These are phyloP conservation scores for Temnothorax longispinosus DNA, from an alignment of 1,140 invertebrate species.

Conservation along the genomic window DNA sequence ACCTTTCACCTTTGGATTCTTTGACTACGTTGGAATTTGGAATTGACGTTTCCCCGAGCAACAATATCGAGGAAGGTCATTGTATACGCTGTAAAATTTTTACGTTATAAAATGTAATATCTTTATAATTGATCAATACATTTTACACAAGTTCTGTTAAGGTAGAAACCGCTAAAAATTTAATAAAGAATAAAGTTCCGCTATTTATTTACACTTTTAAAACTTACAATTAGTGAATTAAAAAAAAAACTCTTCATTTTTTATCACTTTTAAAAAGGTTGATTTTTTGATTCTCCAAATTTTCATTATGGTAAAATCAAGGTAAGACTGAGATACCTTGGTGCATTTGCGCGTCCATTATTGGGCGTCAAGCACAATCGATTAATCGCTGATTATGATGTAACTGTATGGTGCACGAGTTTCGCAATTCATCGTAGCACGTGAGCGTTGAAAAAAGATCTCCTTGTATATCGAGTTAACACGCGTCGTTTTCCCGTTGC, in stretches of 20 bases:
- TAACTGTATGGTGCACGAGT: neutral
- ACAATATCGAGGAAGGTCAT: conserved; percentile 8
- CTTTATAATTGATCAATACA: neutral
- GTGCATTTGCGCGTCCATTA: neutral
- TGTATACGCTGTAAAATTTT: too few relatives aligned
- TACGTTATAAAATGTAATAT: neutral
- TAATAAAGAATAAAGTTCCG: neutral
- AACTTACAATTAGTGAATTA: neutral
- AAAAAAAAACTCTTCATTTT: neutral
- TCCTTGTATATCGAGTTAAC: conserved; percentile 54
- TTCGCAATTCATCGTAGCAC: conserved; percentile 24
- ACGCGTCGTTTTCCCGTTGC: neutral
- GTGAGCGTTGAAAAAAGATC: conserved; percentile 10
- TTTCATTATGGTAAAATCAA: neutral
- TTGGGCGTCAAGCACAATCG: neutral
- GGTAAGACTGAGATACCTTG: too few relatives aligned
- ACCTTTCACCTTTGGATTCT: conserved; percentile 34
- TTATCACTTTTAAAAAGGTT: neutral
- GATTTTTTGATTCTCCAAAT: neutral
- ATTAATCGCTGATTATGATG: conserved; percentile 38
- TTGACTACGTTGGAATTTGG: conserved; percentile 21
- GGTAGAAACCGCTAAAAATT: neutral
- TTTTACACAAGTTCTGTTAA: neutral
- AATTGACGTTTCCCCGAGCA: neutral
- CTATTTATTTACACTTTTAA: neutral